Evolutionary conservation across 2,797 vertebrate genomes (phyloP), one percentile per base, ranked within the genome.

Genomic region (Clarias platycephalus): DNA sequence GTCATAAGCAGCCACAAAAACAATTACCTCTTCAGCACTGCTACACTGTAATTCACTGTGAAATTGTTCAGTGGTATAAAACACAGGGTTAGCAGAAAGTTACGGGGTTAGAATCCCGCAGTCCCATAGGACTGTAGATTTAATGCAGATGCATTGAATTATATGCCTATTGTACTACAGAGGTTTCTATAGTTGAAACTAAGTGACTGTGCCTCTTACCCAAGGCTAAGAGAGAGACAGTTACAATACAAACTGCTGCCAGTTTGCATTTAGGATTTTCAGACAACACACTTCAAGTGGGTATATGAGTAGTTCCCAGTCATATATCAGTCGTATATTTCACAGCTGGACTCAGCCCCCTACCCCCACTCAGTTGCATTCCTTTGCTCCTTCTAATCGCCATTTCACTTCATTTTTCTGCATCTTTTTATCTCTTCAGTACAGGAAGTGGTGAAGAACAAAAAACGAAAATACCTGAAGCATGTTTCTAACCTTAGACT

Each of bases 391-490:
- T 64, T 71, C 24, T 87, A 31, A 31, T 40, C 84, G 62, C 28
- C 82, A 83, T 84, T 78, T 66, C 60, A 62, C 72, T 85, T 83
- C 57, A 67, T 22, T 20, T 63, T 49, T 62, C 37, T 40, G 4
- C 6, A 62, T 78, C 22, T 64, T 5, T 83, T 60, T 80, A 5
- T 83, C 57, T 78, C 44, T 75, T 83, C 40, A 72, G 53, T 70
- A 40, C 81, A 87, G 86, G 85, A 88, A 49, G 85, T 86, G 86
- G 86, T 85, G 68, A 86, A 86, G 77, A 72, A 62, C 16, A 67
- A 53, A n/a, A 75, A 26, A 44, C 68, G 9, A 63, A 78, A 22
- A 72, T 67, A 37, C 18, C 53, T 76, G 18, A 76, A 55, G n/a
- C 37, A 80, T 66, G 70, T 62, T 31, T 9, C 58, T 64, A 24